These are phyloP conservation scores for Eupsilia transversa DNA, from an alignment of 2,888 invertebrate genomes.

Conservation along the genomic window DNA sequence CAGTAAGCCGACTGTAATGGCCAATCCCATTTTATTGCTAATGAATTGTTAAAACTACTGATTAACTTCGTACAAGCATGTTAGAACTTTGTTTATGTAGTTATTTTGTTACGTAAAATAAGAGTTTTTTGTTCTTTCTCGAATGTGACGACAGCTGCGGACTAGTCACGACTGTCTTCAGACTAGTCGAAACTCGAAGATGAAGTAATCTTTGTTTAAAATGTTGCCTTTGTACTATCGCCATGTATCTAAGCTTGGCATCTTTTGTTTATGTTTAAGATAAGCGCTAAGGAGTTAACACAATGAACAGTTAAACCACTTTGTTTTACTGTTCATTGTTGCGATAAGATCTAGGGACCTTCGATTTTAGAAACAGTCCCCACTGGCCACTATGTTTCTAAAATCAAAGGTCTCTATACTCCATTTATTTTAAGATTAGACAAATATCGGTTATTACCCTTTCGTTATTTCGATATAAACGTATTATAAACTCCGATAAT, in stretches of 20 bases:
- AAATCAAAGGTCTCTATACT: background rate
- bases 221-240: background rate
- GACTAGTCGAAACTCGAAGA: no score
- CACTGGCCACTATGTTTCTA: background rate
- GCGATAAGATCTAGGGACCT: background rate
- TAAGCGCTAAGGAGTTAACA: background rate
- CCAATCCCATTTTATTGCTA: slow-evolving; percentile 50
- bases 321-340: background rate
- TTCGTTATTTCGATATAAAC: no score
- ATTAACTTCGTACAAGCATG: slow-evolving; percentile 26
- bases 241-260: background rate
- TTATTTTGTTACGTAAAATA: slow-evolving; percentile 21
- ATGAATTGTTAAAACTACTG: slow-evolving; percentile 60
- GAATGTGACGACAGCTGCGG: background rate
- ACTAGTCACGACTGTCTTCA: background rate
- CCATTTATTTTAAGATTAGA: no score
- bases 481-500: no score
- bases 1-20: slow-evolving; percentile 39
- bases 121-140: background rate
- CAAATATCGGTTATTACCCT: no score
- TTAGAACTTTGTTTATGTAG: slow-evolving; percentile 24
- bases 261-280: background rate
- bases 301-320: background rate
- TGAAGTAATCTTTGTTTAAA: background rate
- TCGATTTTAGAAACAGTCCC: background rate